Percentiles rank a stretch among this genome's conserved stretches.
Conservation (phyloP, 2,797 vertebrate species). For the Notamacropus eugenii region DNA sequence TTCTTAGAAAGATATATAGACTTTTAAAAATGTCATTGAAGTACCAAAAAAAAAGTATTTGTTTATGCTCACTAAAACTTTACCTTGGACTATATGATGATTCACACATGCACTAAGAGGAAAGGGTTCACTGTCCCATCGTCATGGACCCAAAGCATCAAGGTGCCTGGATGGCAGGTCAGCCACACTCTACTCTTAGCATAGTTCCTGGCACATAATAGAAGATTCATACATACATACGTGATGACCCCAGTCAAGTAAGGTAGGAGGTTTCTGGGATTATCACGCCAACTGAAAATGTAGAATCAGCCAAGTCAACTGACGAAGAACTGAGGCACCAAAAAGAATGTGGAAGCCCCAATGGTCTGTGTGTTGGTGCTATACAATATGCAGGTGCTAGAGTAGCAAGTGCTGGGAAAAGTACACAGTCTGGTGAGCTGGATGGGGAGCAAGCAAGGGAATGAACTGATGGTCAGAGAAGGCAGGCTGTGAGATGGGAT, state of each 20-base stretch:
- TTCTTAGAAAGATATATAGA: neutral
- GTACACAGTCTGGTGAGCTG: neutral
- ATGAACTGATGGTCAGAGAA: neutral
- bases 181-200: neutral
- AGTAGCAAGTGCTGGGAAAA: neutral
- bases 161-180: neutral
- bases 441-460: neutral
- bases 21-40: neutral
- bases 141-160: neutral
- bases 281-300: neutral
- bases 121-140: neutral
- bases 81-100: neutral
- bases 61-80: neutral
- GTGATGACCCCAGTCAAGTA: neutral
- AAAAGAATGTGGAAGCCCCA: neutral
- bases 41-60: too few relatives aligned
- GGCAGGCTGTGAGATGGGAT: neutral
- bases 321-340: neutral
- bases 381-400: neutral
- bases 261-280: neutral
- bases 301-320: neutral
- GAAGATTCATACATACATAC: neutral
- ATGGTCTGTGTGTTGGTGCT: neutral
- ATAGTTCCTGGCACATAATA: neutral
- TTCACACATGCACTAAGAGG: neutral